phyloP scores from a whole-genome alignment of 2,888 invertebrate species.

The Muschampia plurimacula region DNA sequence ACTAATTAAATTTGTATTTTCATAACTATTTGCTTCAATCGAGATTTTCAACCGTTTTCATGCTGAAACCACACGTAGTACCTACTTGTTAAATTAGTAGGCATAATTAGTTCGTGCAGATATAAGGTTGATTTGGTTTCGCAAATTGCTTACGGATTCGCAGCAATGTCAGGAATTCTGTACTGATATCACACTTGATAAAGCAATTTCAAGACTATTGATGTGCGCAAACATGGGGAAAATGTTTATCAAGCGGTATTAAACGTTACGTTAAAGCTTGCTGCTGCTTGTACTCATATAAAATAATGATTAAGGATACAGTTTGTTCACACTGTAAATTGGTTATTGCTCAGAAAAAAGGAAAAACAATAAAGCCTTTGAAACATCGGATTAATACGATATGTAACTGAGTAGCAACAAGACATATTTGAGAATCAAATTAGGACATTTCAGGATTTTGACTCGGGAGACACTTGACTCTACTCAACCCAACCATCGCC shows the following conservation, averaged over 20 bases:
- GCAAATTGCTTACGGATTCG: conserved; percentile 8
- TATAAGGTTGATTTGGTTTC: conserved; percentile 8
- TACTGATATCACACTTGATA: background rate
- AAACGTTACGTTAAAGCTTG: background rate
- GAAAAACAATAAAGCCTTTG: background rate
- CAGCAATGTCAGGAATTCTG: background rate
- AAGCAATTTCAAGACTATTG: conserved; percentile 5
- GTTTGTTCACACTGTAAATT: too few species aligned
- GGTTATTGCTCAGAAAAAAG: background rate
- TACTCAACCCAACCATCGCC: too few species aligned
- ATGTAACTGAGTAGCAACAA: too few species aligned
- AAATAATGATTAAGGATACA: too few species aligned
- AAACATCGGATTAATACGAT: too few species aligned
- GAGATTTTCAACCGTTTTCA: background rate
- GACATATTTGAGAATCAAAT: too few species aligned
- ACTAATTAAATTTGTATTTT: background rate
- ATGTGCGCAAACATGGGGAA: background rate
- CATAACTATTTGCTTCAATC: background rate
- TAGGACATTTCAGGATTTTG: too few species aligned
- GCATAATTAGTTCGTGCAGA: conserved; percentile 9
- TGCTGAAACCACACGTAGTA: background rate
- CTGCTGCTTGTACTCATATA: background rate
- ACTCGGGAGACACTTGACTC: too few species aligned
- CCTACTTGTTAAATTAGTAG: background rate
- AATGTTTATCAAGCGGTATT: background rate